Evolutionary conservation across 2,113 vertebrate genomes (phyloP).

Genomic region (Chlorocebus sabaeus): DNA sequence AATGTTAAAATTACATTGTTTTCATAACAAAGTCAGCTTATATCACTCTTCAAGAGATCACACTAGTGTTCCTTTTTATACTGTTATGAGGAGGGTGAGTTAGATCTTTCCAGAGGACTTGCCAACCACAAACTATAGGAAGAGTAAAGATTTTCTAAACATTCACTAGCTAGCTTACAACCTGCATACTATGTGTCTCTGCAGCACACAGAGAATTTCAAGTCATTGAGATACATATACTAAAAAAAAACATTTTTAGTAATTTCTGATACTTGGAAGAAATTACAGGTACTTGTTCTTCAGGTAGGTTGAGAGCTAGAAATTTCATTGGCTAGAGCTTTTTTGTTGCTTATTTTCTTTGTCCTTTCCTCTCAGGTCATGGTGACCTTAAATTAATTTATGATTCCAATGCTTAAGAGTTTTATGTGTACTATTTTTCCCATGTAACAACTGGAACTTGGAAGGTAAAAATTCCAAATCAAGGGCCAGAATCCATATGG

Average conservation of each 20-base stretch:
- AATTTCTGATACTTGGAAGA: conserved; percentile 24
- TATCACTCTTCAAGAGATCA: conserved; percentile 67
- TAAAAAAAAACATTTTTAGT: not conserved
- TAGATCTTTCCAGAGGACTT: conserved; percentile 68
- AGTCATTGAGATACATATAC: not conserved
- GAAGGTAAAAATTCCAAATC: not conserved
- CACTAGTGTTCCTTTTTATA: conserved; percentile 56
- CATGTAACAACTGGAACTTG: not conserved
- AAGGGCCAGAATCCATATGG: not conserved
- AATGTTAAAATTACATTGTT: conserved; percentile 77
- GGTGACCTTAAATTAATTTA: not conserved
- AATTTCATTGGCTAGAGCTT: not conserved
- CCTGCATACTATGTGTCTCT: not conserved
- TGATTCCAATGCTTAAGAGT: not conserved
- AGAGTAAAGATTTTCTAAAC: conserved; percentile 35
- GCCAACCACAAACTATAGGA: conserved; percentile 56
- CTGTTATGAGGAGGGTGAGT: conserved; percentile 68
- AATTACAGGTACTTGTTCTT: not conserved
- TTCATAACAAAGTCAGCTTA: conserved; percentile 74
- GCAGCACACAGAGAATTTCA: not conserved
- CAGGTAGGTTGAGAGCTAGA: not conserved
- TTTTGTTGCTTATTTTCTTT: not conserved
- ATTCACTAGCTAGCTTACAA: not conserved
- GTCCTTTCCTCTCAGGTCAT: not conserved
- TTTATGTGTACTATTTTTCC: not conserved